These are phyloP conservation scores for Lepus oiostolus DNA, from an alignment of 2,797 vertebrate genomes.

Conservation along the genomic window DNA sequence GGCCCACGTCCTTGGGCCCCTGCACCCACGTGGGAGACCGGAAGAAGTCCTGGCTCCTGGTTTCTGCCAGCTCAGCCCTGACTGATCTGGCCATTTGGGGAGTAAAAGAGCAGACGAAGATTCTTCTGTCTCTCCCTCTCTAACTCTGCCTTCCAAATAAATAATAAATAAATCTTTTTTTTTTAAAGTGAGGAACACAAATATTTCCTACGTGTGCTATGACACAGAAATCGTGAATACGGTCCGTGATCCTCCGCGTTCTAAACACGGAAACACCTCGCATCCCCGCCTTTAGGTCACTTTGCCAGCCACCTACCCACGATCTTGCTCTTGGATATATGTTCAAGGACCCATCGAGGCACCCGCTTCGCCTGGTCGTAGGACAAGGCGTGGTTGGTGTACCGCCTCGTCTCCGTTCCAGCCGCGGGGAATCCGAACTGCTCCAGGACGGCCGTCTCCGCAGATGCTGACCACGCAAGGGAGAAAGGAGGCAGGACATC, in stretches of 20 bases:
- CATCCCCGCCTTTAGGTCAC: not conserved
- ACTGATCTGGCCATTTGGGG: too few relatives aligned
- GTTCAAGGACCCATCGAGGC: constrained; percentile 93
- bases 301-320: constrained; percentile 86
- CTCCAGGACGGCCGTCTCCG: constrained; percentile 85
- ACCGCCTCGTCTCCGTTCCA: constrained; percentile 89
- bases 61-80: too few relatives aligned
- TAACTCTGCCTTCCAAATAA: too few relatives aligned
- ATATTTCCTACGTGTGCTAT: not conserved
- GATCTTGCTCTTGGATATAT: constrained; percentile 90
- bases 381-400: constrained; percentile 92
- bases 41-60: too few relatives aligned
- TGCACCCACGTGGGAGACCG: too few relatives aligned
- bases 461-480: constrained; percentile 81
- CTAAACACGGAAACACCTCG: not conserved
- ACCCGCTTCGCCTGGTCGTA: constrained; percentile 91
- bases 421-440: constrained; percentile 91
- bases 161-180: too few relatives aligned
- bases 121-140: too few relatives aligned
- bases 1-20: too few relatives aligned
- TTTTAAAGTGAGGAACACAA: not conserved
- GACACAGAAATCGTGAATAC: not conserved
- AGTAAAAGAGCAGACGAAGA: too few relatives aligned
- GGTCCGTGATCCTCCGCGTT: not conserved
- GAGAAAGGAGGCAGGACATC: not conserved